Conservation (phyloP, 2,888 invertebrate genomes). For the Dynastes hyllus region DNA sequence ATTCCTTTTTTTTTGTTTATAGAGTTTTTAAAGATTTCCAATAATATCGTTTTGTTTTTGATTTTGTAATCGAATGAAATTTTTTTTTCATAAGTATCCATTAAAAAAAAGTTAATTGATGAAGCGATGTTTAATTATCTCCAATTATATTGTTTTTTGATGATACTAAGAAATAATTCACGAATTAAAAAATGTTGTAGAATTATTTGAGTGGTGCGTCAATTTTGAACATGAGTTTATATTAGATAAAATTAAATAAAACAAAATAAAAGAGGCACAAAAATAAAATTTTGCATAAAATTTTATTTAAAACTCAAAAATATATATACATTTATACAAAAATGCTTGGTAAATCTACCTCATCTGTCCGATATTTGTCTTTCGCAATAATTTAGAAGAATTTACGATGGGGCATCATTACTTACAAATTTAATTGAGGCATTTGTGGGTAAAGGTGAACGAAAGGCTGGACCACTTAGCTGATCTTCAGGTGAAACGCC, state of each 20-base stretch:
- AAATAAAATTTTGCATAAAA: constrained; percentile 23
- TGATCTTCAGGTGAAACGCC: constrained; percentile 73
- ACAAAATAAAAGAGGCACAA: constrained; percentile 5
- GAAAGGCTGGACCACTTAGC: constrained; percentile 65
- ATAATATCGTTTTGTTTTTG: too few relatives aligned
- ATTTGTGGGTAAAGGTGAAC: constrained; percentile 78
- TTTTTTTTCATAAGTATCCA: too few relatives aligned
- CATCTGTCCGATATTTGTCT: not conserved
- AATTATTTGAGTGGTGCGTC: too few relatives aligned
- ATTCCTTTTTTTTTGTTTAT: too few relatives aligned
- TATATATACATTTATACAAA: constrained; percentile 25
- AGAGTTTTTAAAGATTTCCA: too few relatives aligned
- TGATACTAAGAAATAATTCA: too few relatives aligned
- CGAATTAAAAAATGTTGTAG: too few relatives aligned
- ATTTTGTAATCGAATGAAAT: too few relatives aligned
- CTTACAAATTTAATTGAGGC: constrained; percentile 85
- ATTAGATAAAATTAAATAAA: not conserved
- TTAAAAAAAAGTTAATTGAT: too few relatives aligned
- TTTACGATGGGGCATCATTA: constrained; percentile 59
- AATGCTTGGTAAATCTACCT: not conserved
- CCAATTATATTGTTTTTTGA: too few relatives aligned
- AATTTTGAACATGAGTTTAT: too few relatives aligned
- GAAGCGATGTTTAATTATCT: too few relatives aligned
- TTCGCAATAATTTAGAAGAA: not conserved
- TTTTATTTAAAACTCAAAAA: constrained; percentile 39